Base-by-base conservation (phyloP, 2,888 invertebrate genomes). In the Microchrysa polita region DNA sequence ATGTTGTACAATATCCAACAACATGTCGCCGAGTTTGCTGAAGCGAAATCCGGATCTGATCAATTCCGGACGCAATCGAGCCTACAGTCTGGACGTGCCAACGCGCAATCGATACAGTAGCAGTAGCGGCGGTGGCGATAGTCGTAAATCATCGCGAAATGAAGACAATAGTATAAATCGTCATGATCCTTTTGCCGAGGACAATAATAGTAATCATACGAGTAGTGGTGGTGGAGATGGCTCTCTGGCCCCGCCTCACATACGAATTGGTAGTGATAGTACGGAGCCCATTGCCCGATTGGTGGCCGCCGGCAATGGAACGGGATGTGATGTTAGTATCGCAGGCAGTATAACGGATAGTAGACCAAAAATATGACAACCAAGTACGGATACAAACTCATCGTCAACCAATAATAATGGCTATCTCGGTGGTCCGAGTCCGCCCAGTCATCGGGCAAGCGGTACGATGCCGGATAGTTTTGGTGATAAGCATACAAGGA, bases 61-160 rank as follows among this genome's bases (percentile, higher is more conserved):
- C 18, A 78, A 77, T 52, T 23, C 67, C 18, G 80, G 82, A 9
- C 79, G 82, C 1, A 81, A 83, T 76, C 81, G 85, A n/a, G 85
- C 85, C 67, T 84, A 83, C 72, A 85, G 85, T 71, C 75, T 85
- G 65, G 85, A 85, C 74, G 85, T 85, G 74, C 85, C 85, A 12
- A 18, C 75, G 10, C 80, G 82, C 12, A 81, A 81, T 27, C 81
- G 83, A 2, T 82, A 82, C 69, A 77, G 77, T 42, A 82, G 83
- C 69, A 83, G 84, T 76, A 82, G 81, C 74, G 81, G 81, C 42
- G 81, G 81, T 69, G 83, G 81, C 59, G 82, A 83, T 22, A 83
- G 84, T 75, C 81, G 83, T 59, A 84, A 83, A 59, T 83, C 84
- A 4, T 83, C 81, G 14, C 72, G 82, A 1, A 81, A 83, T 75